Conservation (phyloP, 2,888 invertebrate species). For the Halictus quadricinctus region DNA sequence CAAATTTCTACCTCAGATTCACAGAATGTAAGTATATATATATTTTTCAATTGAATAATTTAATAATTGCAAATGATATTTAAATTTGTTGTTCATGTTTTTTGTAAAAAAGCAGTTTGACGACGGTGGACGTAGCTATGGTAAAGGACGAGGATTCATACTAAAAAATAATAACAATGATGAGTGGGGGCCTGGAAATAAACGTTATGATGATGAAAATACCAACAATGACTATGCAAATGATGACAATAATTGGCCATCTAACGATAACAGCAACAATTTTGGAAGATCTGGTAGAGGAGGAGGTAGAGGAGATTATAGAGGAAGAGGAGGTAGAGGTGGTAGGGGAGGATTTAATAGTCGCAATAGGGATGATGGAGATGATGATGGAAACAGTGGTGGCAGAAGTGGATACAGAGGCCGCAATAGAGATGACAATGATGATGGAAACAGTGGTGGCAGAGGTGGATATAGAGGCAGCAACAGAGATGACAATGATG, state of each 20-base stretch:
- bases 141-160: constrained; percentile 73
- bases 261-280: background rate
- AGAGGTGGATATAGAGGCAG: constrained; percentile 21
- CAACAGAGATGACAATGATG: background rate
- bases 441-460: background rate
- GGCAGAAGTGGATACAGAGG: constrained; percentile 54
- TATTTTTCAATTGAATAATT: background rate
- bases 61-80: background rate
- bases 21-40: constrained; percentile 21
- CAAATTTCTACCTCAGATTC: background rate
- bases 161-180: constrained; percentile 45
- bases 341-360: constrained; percentile 50
- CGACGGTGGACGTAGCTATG: constrained; percentile 57
- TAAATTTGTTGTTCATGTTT: background rate
- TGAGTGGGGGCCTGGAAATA: constrained; percentile 5
- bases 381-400: constrained; percentile 18
- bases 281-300: constrained; percentile 14
- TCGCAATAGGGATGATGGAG: constrained; percentile 41
- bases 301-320: background rate
- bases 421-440: background rate
- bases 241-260: constrained; percentile 23
- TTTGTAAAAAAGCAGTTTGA: constrained; percentile 55
- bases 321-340: constrained; percentile 20
- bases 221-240: constrained; percentile 13
- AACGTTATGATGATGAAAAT: background rate